A percentile compares a stretch with the other conserved stretches of the same genome.
Evolutionary conservation across 1,140 invertebrate species (phyloP).

Genomic region (Pristionchus pacificus): DNA sequence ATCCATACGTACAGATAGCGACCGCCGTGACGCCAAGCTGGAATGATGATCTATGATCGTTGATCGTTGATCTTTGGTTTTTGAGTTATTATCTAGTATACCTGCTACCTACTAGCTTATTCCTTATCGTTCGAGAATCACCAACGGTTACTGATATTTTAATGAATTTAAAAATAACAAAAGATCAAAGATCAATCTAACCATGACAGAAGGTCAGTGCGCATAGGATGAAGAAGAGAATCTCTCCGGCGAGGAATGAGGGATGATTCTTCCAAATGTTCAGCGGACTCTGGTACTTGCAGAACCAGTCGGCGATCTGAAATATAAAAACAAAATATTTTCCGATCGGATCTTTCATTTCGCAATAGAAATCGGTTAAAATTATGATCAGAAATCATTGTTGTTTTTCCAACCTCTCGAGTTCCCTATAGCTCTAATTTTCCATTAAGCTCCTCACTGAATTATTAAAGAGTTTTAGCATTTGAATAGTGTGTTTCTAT

Average conservation of each 20-base stretch:
- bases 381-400: slow-evolving; percentile 2
- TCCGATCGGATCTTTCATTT: background rate
- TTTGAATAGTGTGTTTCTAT: no score
- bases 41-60: slow-evolving; percentile 16
- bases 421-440: slow-evolving; percentile 1
- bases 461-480: slow-evolving; percentile 5
- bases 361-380: slow-evolving; percentile 18
- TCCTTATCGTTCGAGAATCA: no score
- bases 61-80: no score
- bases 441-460: slow-evolving; percentile 12
- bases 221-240: slow-evolving; percentile 56
- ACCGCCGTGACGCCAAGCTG: slow-evolving; percentile 48
- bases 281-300: slow-evolving; percentile 56
- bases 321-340: slow-evolving; percentile 28
- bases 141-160: no score
- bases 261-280: slow-evolving; percentile 59
- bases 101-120: background rate
- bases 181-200: slow-evolving; percentile 37
- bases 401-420: slow-evolving; percentile 12
- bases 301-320: slow-evolving; percentile 60
- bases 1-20: slow-evolving; percentile 52
- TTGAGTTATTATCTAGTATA: no score
- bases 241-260: slow-evolving; percentile 58
- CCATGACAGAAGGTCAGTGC: slow-evolving; percentile 60
- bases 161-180: background rate